Evolutionary conservation across 2,797 vertebrate species (phyloP), one percentile per base, ranked within the genome.

Genomic region (Acrocephalus scirpaceus): DNA sequence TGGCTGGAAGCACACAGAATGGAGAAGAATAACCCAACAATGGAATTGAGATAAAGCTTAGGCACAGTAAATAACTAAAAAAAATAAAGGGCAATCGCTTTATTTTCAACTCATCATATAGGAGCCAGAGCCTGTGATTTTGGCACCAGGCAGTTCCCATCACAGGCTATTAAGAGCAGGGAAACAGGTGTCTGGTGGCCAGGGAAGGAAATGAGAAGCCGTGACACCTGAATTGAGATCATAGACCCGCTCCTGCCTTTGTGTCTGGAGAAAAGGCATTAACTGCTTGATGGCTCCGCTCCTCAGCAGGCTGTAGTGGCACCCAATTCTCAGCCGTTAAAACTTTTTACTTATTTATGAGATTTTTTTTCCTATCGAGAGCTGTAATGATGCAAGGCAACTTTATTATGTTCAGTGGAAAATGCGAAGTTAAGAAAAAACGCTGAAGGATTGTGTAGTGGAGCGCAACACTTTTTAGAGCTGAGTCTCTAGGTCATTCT

Each of bases 401-500:
- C 73, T 90, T 94, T 79, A 92, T 92, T 93, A 90, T 90, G 90
- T 82, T 86, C 76, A 80, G 77, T 77, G 77, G 73, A 90, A 92
- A 96, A 94, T 71, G 88, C 2, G 18, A 92, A 93, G 58, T 78
- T 75, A 48, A 86, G 86, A 88, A 84, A 93, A 94, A 93, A 27
- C 0, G 3, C 74, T 82, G 88, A 93, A 57, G 64, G 90, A 86
- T 92, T 95, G 90, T 85, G 93, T 85, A 95, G 94, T 79, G 80
- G 60, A 96, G 91, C 45, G 4, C 95, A 88, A 86, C 91, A 45
- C 69, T 86, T 94, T 47, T 84, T 67, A 79, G 76, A 9, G 2
- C 84, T n/a, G 71, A 82, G 42, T 94, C 91, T 92, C 88, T 93
- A 94, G 95, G 96, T 96, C 91, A 92, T 92, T 93, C 83, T 74